phyloP scores from a whole-genome alignment of 1,140 invertebrate species.

The Medauroidea extradentata region DNA sequence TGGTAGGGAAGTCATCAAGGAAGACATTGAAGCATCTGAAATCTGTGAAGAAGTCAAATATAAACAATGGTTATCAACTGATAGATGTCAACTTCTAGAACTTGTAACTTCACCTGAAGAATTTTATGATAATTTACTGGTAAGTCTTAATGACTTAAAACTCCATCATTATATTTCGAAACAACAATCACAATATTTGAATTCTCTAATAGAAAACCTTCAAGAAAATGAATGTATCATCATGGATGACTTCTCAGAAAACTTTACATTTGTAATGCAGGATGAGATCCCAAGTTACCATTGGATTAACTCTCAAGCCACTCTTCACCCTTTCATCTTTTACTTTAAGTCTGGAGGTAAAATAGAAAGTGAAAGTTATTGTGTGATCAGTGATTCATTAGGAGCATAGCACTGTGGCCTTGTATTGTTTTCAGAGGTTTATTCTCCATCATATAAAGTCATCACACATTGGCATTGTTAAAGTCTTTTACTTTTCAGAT shows the following conservation, averaged over 20 bases:
- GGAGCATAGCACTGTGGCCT: conserved; percentile 17
- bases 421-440: conserved; percentile 18
- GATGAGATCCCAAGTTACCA: conserved; percentile 27
- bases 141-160: conserved; percentile 7
- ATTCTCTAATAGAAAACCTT: conserved; percentile 17
- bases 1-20: neutral
- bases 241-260: conserved; percentile 27
- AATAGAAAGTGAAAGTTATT: conserved; percentile 6
- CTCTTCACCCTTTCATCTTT: conserved; percentile 25
- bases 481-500: conserved; percentile 35
- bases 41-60: conserved; percentile 10
- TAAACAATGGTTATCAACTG: conserved; percentile 17
- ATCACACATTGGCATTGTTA: conserved; percentile 15
- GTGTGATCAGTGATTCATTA: conserved; percentile 17
- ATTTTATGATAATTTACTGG: conserved; percentile 12
- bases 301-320: conserved; percentile 25
- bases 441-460: neutral
- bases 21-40: neutral
- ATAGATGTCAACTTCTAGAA: conserved; percentile 14
- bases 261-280: conserved; percentile 26
- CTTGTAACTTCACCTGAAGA: conserved; percentile 11
- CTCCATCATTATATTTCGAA: conserved; percentile 13
- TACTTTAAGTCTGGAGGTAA: conserved; percentile 18
- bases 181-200: conserved; percentile 5
- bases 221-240: conserved; percentile 12